Conservation (phyloP, 1,140 invertebrate genomes). For the Monochamus saltuarius region DNA sequence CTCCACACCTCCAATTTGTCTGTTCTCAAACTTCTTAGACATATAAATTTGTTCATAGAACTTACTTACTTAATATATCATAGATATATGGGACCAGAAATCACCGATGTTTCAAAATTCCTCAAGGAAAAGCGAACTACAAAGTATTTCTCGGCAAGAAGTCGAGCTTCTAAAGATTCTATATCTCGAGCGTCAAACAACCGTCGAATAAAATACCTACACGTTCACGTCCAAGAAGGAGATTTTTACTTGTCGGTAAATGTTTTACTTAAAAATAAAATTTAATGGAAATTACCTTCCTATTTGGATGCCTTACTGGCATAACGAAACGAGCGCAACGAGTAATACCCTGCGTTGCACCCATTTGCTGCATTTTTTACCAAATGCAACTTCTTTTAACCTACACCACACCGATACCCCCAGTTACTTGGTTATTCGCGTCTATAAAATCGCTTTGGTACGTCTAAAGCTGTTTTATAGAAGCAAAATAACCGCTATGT, state of each 20-base stretch:
- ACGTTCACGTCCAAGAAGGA: slow-evolving; percentile 10
- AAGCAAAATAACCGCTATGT: background rate
- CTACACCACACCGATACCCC: background rate
- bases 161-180: slow-evolving; percentile 42
- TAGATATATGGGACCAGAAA: slow-evolving; percentile 93
- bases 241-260: slow-evolving; percentile 45
- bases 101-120: slow-evolving; percentile 61
- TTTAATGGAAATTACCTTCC: slow-evolving; percentile 56
- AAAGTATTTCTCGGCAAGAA: background rate
- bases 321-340: slow-evolving; percentile 23
- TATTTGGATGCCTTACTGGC: slow-evolving; percentile 39
- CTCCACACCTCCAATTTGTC: too few species aligned
- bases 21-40: background rate
- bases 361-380: slow-evolving; percentile 41
- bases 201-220: slow-evolving; percentile 8
- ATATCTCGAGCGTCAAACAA: slow-evolving; percentile 39
- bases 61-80: slow-evolving; percentile 90
- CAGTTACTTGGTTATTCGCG: background rate
- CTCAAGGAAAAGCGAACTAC: slow-evolving; percentile 22
- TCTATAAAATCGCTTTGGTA: background rate
- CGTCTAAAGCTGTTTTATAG: background rate
- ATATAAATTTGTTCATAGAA: slow-evolving; percentile 76
- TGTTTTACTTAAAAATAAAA: slow-evolving; percentile 42
- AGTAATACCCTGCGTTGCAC: slow-evolving; percentile 43
- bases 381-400: slow-evolving; percentile 32